These are phyloP conservation scores for Chromis chromis DNA, from an alignment of 2,797 vertebrate species.

Conservation along the genomic window DNA sequence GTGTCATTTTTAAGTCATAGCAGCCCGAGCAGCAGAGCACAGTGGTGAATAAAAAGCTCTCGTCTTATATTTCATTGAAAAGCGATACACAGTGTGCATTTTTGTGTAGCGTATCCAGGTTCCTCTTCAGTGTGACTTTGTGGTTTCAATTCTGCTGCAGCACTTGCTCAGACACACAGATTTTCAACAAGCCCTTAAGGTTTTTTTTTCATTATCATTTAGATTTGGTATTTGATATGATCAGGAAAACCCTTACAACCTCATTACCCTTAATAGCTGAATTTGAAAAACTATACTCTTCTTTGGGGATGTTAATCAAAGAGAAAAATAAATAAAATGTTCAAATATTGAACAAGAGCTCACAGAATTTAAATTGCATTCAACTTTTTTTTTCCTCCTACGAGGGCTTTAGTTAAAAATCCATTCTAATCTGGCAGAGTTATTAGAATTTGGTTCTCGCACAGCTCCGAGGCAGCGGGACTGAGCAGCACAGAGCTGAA, in stretches of 20 bases:
- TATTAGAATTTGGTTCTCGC: constrained; percentile 66
- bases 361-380: constrained; percentile 57
- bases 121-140: constrained; percentile 1
- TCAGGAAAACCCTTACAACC: constrained; percentile 28
- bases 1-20: constrained; percentile 29
- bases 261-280: constrained; percentile 46
- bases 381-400: constrained; percentile 54
- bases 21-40: constrained; percentile 1
- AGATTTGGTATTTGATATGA: constrained; percentile 39
- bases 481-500: constrained; percentile 21
- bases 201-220: constrained; percentile 36
- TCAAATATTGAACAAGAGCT: constrained; percentile 32
- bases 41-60: constrained; percentile 16
- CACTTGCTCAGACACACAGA: constrained; percentile 21
- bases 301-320: constrained; percentile 57
- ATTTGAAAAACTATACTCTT: constrained; percentile 29
- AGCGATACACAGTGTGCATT: not conserved
- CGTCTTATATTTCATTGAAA: not conserved
- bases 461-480: constrained; percentile 44
- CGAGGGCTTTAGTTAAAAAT: constrained; percentile 76
- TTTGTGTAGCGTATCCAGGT: not conserved
- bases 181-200: constrained; percentile 26
- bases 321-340: constrained; percentile 53
- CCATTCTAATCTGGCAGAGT: constrained; percentile 72
- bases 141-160: constrained; percentile 2